Percentiles rank a stretch among this genome's conserved stretches.
phyloP scores from a whole-genome alignment of 2,113 vertebrate genomes.

The Petrocephalus zakoni region DNA sequence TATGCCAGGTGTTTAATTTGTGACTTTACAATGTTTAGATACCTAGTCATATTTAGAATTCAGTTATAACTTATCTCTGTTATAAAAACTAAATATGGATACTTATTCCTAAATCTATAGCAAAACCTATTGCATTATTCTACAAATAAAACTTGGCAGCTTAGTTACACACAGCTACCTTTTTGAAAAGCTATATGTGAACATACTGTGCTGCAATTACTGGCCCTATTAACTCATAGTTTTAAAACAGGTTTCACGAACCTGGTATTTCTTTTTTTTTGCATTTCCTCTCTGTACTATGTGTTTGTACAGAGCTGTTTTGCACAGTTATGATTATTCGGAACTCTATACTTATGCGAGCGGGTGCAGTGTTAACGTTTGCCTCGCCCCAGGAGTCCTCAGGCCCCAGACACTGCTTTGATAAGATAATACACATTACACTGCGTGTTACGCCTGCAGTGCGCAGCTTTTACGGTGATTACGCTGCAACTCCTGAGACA shows the following conservation, averaged over 20 bases:
- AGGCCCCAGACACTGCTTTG: not conserved
- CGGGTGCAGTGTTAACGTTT: not conserved
- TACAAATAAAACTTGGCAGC: not conserved
- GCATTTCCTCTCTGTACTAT: not conserved
- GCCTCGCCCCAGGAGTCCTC: not conserved
- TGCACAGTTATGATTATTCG: not conserved
- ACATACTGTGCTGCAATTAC: not conserved
- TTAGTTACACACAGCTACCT: conserved; percentile 20
- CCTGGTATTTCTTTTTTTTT: not conserved
- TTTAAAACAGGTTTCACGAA: not conserved
- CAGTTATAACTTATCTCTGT: not conserved
- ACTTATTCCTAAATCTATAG: not conserved
- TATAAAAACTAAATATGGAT: not conserved
- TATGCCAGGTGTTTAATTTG: not conserved
- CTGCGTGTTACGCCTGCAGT: not conserved
- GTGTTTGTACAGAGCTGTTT: not conserved
- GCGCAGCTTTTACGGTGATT: not conserved
- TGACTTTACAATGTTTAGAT: not conserved
- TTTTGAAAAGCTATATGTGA: conserved; percentile 20
- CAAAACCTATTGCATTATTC: not conserved
- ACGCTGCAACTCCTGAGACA: not conserved
- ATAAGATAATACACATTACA: not conserved
- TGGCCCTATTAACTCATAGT: not conserved
- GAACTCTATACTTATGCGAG: not conserved
- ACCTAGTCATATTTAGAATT: not conserved